Percentiles rank a stretch among this genome's conserved stretches.
Conservation (phyloP, 2,797 vertebrate genomes). For the Lacerta bilineata region DNA sequence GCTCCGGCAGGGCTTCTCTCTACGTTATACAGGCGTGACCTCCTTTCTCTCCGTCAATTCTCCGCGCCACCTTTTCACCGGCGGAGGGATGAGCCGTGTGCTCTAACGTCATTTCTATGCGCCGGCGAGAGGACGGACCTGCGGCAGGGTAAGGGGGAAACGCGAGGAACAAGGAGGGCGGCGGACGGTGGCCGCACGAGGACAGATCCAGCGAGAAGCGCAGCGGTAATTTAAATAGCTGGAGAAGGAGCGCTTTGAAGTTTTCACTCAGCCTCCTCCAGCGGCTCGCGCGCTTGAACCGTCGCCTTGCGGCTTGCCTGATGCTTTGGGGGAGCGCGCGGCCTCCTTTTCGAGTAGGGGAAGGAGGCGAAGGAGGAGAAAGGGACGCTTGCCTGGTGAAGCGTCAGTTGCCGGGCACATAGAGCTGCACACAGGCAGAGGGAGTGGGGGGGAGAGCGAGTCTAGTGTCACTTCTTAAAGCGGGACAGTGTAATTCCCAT, state of each 20-base stretch:
- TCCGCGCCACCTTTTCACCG: not conserved
- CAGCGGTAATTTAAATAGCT: not conserved
- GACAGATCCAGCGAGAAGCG: not conserved
- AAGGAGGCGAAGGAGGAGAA: not conserved
- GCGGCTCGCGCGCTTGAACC: not conserved
- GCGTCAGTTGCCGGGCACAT: too few species aligned
- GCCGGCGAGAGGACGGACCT: not conserved
- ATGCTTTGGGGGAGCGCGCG: not conserved
- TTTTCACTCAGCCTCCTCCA: not conserved
- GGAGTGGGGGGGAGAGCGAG: not conserved
- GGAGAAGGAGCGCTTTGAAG: not conserved
- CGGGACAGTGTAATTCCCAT: not conserved
- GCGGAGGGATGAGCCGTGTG: too few species aligned
- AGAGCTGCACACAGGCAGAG: not conserved
- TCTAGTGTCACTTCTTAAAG: not conserved
- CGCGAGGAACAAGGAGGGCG: not conserved
- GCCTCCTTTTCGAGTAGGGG: not conserved
- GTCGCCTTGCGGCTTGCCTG: too few species aligned
- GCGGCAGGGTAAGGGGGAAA: too few species aligned
- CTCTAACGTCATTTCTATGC: not conserved
- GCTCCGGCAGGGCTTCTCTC: too few species aligned
- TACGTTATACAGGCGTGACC: too few species aligned
- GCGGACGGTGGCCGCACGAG: constrained; percentile 31
- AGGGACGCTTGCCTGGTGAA: not conserved
- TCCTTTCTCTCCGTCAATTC: not conserved